Evolutionary conservation across 1,140 invertebrate genomes (phyloP), one percentile per base, ranked within the genome.

Genomic region (Atta cephalotes): DNA sequence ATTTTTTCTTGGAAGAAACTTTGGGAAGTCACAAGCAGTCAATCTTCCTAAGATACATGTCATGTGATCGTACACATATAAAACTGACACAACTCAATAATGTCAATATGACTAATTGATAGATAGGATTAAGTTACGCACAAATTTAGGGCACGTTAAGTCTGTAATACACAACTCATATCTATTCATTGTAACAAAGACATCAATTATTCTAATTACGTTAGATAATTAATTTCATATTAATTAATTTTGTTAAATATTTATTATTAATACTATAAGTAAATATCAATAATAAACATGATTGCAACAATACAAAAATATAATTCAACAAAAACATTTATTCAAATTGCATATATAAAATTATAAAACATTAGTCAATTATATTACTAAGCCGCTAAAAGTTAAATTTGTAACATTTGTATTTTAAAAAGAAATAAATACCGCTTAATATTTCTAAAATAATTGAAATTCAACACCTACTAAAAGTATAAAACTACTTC

Each of bases 211-310:
- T 39, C 14, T 25, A 76, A 76, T 25, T 39, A 14, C 14, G 25
- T 62, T 62, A 62, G 35, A 18, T 21, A 60, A 70, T 51, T 70
- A 49, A 70, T 70, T 70, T 51, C n/a, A 28, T 51, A 60, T 60
- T 21, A 58, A 58, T 74, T 58, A 74, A 60, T 60, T 39, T 74
- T n/a, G 28, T 60, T 35, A 74, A 74, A 60, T 58, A 56, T 74
- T 74, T 58, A 56, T 71, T 2, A 10, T 35, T 51, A 16, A 51
- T 51, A 51, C 14, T 51, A 76, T 25, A 76, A 70, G 4, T 60
- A 60, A 76, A 76, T 18, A 25, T 60, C 31, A 45, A 60, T 58
- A 21, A 31, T 53, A 31, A 31, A 53, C 9, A 72, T 35, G 18
- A 39, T 58, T 58, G 14, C 28, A 71, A 71, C 5, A 51, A 3